Evolutionary conservation across 2,797 vertebrate species (phyloP), one percentile per base, ranked within the genome.

Genomic region (Myotis daubentonii): DNA sequence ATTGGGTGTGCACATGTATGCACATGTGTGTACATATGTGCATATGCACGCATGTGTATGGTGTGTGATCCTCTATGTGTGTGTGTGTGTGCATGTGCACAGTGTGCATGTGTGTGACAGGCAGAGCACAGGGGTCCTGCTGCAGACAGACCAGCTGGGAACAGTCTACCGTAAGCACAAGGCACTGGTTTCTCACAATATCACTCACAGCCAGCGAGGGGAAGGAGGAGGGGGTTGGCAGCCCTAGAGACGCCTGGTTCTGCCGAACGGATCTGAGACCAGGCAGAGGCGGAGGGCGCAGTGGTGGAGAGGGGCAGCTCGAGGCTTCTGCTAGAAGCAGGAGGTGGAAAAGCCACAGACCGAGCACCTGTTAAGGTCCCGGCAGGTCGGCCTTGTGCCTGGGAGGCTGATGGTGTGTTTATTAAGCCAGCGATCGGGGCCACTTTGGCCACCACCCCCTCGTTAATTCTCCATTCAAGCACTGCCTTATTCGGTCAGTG

Each of bases 11-110:
- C 17, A 33, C 6, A 6, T 2, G 33, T 13, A 17, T 38, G 33
- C 41, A 57, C 4, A 10, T 17, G 33, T 41, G 30, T 7, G 1
- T 8, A 30, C 53, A 3, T 3, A 16, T n/a, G 10, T 41, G 7
- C 16, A 9, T 0, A 16, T 5, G 33, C 17, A 12, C 13, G 28
- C n/a, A 8, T 8, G 2, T 12, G 5, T 33, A 1, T 9, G 4
- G 65, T 4, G 23, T n/a, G 5, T 41, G 57, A 15, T 28, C 53
- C 30, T 8, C 38, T 25, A 10, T 17, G 4, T 62, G 28, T 2
- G 4, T 62, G 28, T 2, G 28, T 8, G 23, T 5, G 8, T 3
- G 51, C 8, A 6, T 28, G 22, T 41, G 28, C 44, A n/a, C 44
- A n/a, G 16, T 44, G 10, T 7, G 76, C 36, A 19, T 41, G 17